Base-by-base conservation (phyloP, 2,113 vertebrate genomes). In the Arvicanthis niloticus region DNA sequence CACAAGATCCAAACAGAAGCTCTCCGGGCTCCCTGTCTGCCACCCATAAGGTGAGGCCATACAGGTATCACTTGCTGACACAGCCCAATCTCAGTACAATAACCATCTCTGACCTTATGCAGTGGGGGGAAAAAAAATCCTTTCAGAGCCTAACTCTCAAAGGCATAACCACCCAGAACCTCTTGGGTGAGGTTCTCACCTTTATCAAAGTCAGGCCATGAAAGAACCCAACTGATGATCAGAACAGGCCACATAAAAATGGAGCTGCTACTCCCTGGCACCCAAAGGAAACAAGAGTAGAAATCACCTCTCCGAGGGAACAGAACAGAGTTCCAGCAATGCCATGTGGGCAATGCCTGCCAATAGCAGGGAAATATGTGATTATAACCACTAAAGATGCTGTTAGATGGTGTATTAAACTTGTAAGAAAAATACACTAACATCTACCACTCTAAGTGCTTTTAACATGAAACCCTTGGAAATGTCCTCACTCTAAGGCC, bases 361-460 rank as follows among this genome's bases (percentile, higher is more conserved):
- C 72, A 93, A 84, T 56, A 70, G 93, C 3, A 88, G 58, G 70
- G 75, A 91, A 85, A 62, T n/a, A 51, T 80, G 45, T 97, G 72
- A 91, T 95, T 91, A 92, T n/a, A 88, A 68, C 76, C 94, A 87
- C 84, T 51, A 26, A 95, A 93, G 88, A 60, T 48, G 86, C 11
- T 65, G 67, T 87, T 96, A 95, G 88, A 92, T 62, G 91, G 91
- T 93, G 96, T 96, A 89, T 95, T 96, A 93, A 94, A 95, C 93
- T 95, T 34, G 56, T 87, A 95, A 95, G 88, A 95, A 96, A 97
- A 97, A 62, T 62, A 93, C 9, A 37, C 77, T 75, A 84, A 65
- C 56, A 90, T 56, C 67, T 48, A 91, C 86, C 95, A 96, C 0
- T 22, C 22, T 53, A 92, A 90, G 70, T 10, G 40, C 91, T 91